Evolutionary conservation across 2,113 vertebrate species (phyloP).

Genomic region (Polypterus bichir): DNA sequence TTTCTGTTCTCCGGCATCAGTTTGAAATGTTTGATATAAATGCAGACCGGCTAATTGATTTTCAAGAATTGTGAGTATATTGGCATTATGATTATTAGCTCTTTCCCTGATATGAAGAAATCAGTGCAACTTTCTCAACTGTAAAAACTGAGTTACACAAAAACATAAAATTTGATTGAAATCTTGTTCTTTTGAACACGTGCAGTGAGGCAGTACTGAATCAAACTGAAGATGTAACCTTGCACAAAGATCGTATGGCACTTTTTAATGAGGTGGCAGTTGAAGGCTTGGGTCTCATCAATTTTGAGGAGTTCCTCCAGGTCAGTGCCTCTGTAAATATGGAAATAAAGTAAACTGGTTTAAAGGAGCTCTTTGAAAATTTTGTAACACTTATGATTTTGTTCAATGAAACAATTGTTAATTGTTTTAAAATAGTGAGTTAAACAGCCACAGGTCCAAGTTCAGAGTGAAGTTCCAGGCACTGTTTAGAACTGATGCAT

Average conservation of each 20-base stretch:
- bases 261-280: background rate
- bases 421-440: no score
- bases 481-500: no score
- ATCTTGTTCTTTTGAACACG: background rate
- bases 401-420: no score
- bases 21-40: background rate
- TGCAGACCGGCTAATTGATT: background rate
- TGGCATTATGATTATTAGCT: no score
- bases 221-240: background rate
- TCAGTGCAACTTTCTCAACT: no score
- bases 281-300: background rate
- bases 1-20: background rate
- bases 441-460: no score
- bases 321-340: background rate
- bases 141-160: no score
- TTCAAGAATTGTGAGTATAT: background rate
- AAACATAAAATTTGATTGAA: no score
- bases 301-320: background rate
- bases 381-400: no score
- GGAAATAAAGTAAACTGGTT: background rate
- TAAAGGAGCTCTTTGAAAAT: no score
- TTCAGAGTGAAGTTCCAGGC: no score
- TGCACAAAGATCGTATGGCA: background rate
- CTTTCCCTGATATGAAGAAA: no score
- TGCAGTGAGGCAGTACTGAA: background rate